Base-by-base conservation (phyloP, 2,888 invertebrate genomes). In the Nasonia oneida region DNA sequence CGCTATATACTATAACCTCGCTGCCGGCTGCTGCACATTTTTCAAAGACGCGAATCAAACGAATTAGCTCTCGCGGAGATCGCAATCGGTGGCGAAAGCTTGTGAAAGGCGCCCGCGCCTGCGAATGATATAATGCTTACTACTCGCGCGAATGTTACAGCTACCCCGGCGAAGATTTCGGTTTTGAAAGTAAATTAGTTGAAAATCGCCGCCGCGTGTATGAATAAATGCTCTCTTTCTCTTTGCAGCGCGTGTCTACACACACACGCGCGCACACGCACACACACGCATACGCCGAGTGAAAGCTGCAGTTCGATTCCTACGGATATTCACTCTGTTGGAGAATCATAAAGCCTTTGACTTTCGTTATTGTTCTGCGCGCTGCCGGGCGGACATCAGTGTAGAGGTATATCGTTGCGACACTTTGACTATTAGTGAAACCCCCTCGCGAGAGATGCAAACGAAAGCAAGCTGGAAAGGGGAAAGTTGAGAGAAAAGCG, bases 271-370 rank as follows among this genome's bases (percentile, higher is more conserved):
- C 37, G n/a, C n/a, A n/a, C 29, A 29, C 29, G 0, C 37, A 4
- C 5, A 1, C 29, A 1, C 1, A 0, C 29, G 4, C 37, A 10
- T 8, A 42, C 67, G 29, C 33, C 67, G 33, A 67, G 67, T 67
- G 67, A 67, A 67, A 67, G 67, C 67, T n/a, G 67, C 33, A 29
- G 80, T 64, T 42, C 42, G 86, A 87, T 83, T 86, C 86, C 87
- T 88, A 84, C 89, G 90, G 89, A 90, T 89, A 89, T 90, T 88
- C 90, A 89, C 89, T 90, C 89, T 88, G 89, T 83, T 90, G 89
- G 86, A 88, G 87, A 88, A 86, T 88, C 88, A 89, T 89, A 90
- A 90, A 90, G 87, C 87, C 86, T 85, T 88, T 87, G 86, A 87
- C 88, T 84, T 87, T 87, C 86, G 80, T 85, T 84, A 83, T 81